Percentiles rank a stretch among this genome's conserved stretches.
Evolutionary conservation across 2,888 invertebrate species (phyloP).

Genomic region (Leptopterna dolabrata): DNA sequence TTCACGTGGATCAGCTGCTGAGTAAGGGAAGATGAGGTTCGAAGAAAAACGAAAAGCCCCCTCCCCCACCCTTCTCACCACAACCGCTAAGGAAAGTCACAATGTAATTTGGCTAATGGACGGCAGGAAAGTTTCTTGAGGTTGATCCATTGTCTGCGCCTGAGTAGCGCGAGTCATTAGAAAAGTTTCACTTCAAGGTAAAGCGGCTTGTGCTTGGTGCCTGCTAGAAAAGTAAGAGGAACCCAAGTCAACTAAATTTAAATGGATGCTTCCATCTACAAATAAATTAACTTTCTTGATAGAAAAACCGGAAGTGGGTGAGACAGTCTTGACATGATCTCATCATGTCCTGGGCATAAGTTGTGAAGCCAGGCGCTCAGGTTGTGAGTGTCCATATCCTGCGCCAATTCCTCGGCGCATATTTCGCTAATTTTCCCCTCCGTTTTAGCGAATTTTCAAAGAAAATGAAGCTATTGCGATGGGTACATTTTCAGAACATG

Average conservation of each 20-base stretch:
- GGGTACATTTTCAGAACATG: no score
- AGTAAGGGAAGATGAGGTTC: neutral
- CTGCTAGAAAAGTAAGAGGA: neutral
- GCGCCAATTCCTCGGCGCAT: no score
- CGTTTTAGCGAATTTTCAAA: no score
- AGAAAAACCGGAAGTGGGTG: neutral
- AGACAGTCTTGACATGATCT: neutral
- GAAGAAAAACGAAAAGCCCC: neutral
- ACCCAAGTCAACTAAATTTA: slow-evolving; percentile 6
- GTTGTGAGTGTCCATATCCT: no score
- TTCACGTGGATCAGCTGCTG: neutral
- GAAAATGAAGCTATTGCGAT: no score
- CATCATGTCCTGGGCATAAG: neutral
- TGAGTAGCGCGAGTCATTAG: slow-evolving; percentile 20
- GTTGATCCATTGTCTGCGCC: slow-evolving; percentile 7
- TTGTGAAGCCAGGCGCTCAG: neutral
- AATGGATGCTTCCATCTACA: neutral
- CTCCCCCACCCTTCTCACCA: neutral
- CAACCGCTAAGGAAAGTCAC: neutral
- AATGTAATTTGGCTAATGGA: slow-evolving; percentile 33
- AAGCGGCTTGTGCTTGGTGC: neutral
- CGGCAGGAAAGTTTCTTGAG: slow-evolving; percentile 17
- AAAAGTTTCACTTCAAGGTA: slow-evolving; percentile 22
- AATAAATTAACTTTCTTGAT: neutral
- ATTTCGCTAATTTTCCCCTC: no score